Percentiles rank a stretch among this genome's conserved stretches.
Evolutionary conservation across 2,113 vertebrate species (phyloP).

Genomic region (Cynopterus brachyotis): DNA sequence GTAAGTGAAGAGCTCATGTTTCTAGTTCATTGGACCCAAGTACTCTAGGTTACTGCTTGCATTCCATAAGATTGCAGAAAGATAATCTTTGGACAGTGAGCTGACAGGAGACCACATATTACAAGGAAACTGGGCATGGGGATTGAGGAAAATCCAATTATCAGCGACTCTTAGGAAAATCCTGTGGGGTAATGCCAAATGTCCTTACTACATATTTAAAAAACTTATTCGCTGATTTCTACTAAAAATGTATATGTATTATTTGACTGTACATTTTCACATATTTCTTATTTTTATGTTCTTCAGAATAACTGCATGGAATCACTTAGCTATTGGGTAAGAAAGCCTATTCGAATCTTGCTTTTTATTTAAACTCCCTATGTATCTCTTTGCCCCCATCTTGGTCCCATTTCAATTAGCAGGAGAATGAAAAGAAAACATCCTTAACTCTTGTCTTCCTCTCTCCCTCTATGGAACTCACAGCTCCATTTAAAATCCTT

Average conservation of each 20-base stretch:
- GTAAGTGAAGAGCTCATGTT: conserved; percentile 46
- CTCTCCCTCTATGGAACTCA: not conserved
- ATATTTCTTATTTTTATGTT: not conserved
- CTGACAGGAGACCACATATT: conserved; percentile 60
- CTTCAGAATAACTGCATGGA: conserved; percentile 3
- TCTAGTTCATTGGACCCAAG: conserved; percentile 32
- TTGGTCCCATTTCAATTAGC: not conserved
- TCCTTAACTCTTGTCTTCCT: not conserved
- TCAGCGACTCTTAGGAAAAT: conserved; percentile 36
- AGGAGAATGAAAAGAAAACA: not conserved
- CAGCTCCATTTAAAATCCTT: not conserved
- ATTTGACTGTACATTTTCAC: not conserved
- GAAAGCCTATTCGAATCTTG: not conserved
- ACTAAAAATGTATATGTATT: not conserved
- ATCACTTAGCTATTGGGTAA: not conserved
- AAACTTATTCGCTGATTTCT: conserved; percentile 32
- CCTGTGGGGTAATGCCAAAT: conserved; percentile 25
- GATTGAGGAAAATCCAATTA: conserved; percentile 60
- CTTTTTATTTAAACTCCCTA: not conserved
- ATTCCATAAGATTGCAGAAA: conserved; percentile 48
- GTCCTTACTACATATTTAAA: not conserved
- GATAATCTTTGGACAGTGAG: conserved; percentile 55
- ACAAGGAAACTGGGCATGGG: conserved; percentile 53
- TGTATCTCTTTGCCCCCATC: not conserved
- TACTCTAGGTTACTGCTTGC: conserved; percentile 38